A percentile compares a stretch with the other conserved stretches of the same genome.
These are phyloP conservation scores for Cryptocheilus praepositus DNA, from an alignment of 2,888 invertebrate genomes.

Conservation along the genomic window DNA sequence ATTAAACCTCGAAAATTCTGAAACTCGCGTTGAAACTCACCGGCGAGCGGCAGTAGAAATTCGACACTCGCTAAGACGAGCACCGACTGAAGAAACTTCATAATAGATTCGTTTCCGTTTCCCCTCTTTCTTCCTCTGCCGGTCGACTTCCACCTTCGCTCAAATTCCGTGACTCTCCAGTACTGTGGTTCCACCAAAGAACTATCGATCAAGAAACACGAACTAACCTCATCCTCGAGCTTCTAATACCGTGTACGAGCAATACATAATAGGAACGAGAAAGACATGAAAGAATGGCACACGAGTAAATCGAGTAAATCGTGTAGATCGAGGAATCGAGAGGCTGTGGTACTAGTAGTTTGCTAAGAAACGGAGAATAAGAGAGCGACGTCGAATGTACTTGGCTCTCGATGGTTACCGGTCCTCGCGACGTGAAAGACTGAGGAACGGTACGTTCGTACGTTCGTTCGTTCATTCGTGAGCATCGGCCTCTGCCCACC, in stretches of 20 bases:
- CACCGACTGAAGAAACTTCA: constrained; percentile 13
- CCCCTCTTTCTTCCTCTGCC: constrained; percentile 2
- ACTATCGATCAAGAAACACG: constrained; percentile 19
- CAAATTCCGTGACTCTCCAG: neutral
- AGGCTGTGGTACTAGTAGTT: neutral
- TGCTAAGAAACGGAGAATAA: neutral
- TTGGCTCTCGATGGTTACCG: constrained; percentile 54
- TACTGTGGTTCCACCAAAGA: constrained; percentile 7
- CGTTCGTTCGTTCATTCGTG: constrained; percentile 35
- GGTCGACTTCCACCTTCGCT: neutral
- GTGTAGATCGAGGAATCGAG: constrained; percentile 6
- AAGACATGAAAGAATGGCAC: neutral
- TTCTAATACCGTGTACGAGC: constrained; percentile 6
- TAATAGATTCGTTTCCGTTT: neutral
- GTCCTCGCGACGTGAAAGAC: constrained; percentile 69
- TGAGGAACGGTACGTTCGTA: constrained; percentile 59
- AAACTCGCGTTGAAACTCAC: constrained; percentile 8
- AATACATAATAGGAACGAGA: constrained; percentile 8
- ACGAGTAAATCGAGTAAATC: neutral
- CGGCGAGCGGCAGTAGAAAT: constrained; percentile 9
- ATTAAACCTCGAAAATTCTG: too few relatives aligned
- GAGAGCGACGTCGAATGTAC: constrained; percentile 2
- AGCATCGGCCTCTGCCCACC: constrained; percentile 40
- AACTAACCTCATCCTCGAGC: constrained; percentile 38
- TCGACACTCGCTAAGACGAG: constrained; percentile 4